Evolutionary conservation across 2,888 invertebrate species (phyloP).

Genomic region (Drosophila bunnanda): DNA sequence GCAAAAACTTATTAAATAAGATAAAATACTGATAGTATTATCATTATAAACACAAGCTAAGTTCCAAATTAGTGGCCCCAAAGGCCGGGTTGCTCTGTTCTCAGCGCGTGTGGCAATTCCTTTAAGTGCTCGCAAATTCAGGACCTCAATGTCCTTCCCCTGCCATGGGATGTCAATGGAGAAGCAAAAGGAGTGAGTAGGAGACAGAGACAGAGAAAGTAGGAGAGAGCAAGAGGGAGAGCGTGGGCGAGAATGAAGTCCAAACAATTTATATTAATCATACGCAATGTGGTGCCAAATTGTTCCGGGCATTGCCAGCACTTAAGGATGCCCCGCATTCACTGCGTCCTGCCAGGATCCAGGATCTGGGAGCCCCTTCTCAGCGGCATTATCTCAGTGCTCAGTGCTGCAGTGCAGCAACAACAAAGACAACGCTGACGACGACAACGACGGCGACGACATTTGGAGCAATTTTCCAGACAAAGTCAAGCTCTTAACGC

Average conservation of each 20-base stretch:
- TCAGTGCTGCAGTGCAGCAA: not conserved
- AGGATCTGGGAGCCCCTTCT: constrained; percentile 15
- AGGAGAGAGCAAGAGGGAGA: not conserved
- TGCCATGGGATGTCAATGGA: constrained; percentile 19
- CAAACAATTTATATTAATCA: constrained; percentile 70
- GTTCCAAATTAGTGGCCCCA: not conserved
- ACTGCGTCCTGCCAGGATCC: not conserved
- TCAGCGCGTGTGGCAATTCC: constrained; percentile 6
- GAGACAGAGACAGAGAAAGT: not conserved
- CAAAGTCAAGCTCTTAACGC: constrained; percentile 37
- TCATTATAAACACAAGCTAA: not conserved
- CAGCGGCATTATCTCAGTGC: constrained; percentile 11
- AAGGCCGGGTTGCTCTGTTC: not conserved
- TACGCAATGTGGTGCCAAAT: constrained; percentile 69
- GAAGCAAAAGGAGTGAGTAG: not conserved
- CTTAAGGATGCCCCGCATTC: constrained; percentile 6
- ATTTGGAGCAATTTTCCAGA: constrained; percentile 25
- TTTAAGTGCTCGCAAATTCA: constrained; percentile 31
- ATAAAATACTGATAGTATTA: not conserved
- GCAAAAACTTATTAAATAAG: not conserved
- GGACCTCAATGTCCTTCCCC: not conserved
- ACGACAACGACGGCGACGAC: constrained; percentile 14
- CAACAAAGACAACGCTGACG: constrained; percentile 1
- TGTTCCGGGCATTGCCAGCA: constrained; percentile 44
- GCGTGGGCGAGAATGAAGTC: constrained; percentile 26